phyloP scores from a whole-genome alignment of 23 tunicate species.

The Diplosoma virens region DNA sequence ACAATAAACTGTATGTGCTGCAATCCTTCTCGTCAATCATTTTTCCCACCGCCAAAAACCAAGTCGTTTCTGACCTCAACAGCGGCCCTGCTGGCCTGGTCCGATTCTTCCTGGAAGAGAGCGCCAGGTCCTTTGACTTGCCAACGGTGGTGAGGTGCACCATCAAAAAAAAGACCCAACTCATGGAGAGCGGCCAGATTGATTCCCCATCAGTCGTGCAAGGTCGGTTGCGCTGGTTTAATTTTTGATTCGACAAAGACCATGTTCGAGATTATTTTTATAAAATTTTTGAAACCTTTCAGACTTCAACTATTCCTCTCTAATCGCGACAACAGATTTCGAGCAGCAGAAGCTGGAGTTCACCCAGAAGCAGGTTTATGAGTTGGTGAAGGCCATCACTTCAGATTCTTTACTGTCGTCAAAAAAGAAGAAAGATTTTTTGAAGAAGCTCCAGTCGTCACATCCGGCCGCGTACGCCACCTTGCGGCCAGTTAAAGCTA shows the following conservation, averaged over 20 bases:
- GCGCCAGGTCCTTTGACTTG: constrained; percentile 31
- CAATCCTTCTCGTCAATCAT: constrained; percentile 45
- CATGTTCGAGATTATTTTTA: neutral
- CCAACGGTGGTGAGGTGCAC: constrained; percentile 33
- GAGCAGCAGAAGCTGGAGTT: constrained; percentile 21
- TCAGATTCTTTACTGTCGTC: constrained; percentile 10
- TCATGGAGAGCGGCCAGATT: constrained; percentile 56
- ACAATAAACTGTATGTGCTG: constrained; percentile 43
- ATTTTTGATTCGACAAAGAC: neutral
- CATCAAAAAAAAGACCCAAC: constrained; percentile 31
- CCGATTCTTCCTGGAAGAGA: constrained; percentile 50
- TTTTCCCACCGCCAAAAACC: constrained; percentile 24
- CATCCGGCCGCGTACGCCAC: constrained; percentile 43
- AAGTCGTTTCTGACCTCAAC: neutral
- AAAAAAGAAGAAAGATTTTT: constrained; percentile 62
- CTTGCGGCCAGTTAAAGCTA: constrained; percentile 31
- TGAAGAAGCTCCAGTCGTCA: constrained; percentile 50
- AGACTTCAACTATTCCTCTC: constrained; percentile 31
- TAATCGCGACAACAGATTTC: constrained; percentile 42
- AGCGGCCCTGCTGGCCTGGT: constrained; percentile 35
- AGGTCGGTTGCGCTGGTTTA: constrained; percentile 12
- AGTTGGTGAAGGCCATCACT: constrained; percentile 17
- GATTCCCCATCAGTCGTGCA: constrained; percentile 56
- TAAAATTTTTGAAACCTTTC: neutral
- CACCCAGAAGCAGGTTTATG: constrained; percentile 46